phyloP scores from a whole-genome alignment of 2,797 vertebrate species.

The Choloepus didactylus region DNA sequence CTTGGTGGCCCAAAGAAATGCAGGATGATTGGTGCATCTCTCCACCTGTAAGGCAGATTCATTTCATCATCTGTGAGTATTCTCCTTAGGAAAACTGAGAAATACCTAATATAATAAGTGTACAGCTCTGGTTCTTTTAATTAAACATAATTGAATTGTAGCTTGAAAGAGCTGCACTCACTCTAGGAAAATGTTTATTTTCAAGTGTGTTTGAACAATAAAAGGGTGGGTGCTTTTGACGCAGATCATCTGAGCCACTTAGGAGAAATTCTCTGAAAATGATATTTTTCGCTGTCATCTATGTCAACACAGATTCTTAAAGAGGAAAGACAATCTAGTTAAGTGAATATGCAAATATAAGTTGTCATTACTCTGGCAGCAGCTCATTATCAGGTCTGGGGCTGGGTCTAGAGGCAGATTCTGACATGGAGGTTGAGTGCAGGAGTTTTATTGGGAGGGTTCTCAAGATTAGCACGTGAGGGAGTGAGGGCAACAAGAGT shows the following conservation, averaged over 20 bases:
- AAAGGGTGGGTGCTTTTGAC: background rate
- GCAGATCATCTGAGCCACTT: background rate
- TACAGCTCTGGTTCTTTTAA: background rate
- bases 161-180: background rate
- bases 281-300: background rate
- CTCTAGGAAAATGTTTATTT: background rate
- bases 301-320: background rate
- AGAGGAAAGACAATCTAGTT: background rate
- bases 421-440: background rate
- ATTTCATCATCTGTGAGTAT: background rate
- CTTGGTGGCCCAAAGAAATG: conserved; percentile 35
- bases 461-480: fast-evolving
- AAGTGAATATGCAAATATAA: background rate
- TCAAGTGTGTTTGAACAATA: background rate
- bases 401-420: background rate
- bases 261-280: background rate
- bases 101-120: background rate
- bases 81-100: conserved; percentile 50
- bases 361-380: background rate
- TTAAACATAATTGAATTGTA: background rate
- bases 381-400: background rate
- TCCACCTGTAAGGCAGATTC: background rate
- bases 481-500: background rate
- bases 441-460: background rate
- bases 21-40: background rate